phyloP scores from a whole-genome alignment of 2,888 invertebrate genomes.

The Chloromyia formosa region DNA sequence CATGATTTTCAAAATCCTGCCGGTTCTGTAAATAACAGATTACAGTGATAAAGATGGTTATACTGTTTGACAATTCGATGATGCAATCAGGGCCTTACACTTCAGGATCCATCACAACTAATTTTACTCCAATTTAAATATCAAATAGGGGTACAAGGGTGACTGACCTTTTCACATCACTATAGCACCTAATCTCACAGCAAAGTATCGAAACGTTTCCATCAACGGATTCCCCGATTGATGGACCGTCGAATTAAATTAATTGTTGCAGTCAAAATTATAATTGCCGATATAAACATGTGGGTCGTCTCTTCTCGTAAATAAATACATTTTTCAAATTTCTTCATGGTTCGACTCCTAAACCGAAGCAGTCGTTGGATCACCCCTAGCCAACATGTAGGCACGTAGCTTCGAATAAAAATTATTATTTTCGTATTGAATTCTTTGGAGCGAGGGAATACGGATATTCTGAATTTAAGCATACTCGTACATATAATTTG shows the following conservation, averaged over 20 bases:
- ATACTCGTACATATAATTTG: constrained; percentile 35
- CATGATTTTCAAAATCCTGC: no score
- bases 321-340: neutral
- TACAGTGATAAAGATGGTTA: no score
- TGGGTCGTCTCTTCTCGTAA: constrained; percentile 13
- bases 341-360: neutral
- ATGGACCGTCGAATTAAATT: constrained; percentile 29
- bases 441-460: neutral
- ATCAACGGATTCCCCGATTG: constrained; percentile 21
- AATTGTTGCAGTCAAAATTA: constrained; percentile 44
- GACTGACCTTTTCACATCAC: constrained; percentile 13
- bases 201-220: constrained; percentile 18
- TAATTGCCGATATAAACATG: constrained; percentile 43
- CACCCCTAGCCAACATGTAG: neutral
- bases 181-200: neutral
- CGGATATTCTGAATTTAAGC: neutral
- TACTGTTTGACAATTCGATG: no score
- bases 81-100: neutral
- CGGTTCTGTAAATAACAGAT: no score
- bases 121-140: constrained; percentile 5
- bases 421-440: neutral
- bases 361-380: neutral
- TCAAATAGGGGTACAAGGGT: constrained; percentile 29
- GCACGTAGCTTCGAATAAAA: no score
- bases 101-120: neutral